Base-by-base conservation (phyloP, 2,797 vertebrate genomes). In the Galaxias olidus region DNA sequence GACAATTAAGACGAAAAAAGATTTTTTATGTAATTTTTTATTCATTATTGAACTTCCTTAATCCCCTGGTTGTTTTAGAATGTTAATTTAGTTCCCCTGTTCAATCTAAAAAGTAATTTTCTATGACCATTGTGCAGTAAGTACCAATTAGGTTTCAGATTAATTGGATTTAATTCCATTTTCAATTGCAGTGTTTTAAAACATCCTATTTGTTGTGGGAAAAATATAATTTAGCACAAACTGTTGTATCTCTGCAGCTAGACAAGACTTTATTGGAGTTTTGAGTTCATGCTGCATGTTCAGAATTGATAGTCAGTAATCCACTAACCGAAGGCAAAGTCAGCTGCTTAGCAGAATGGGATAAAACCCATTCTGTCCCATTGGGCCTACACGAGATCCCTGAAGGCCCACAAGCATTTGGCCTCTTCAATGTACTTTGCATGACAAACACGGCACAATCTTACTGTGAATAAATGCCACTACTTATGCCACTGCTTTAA, bases 101-200 rank as follows among this genome's bases (percentile, higher is more conserved):
- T 84, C 81, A 80, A 83, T 86, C 76, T 75, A 77, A 89, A 87
- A n/a, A 84, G 73, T 85, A 80, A 84, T 86, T 91, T 88, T 84
- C 76, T 75, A 70, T 72, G 71, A 86, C 79, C 84, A 88, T 79
- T 83, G 80, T 87, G 81, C 74, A 80, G 83, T 81, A 89, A 85
- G 84, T 75, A 78, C 72, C 70, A 90, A 86, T 88, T 90, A 88
- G 81, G 76, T 85, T 75, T 77, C 71, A 85, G 76, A 84, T 86
- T 75, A 86, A 72, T 81, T 81, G 66, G 81, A 88, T 70, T 75
- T 81, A 88, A 88, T 88, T 75, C 30, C 86, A 76, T 72, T 81
- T 71, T 84, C 70, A 83, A 73, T 84, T 73, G 77, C 74, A 79
- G 68, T 78, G 59, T 76, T 30, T 81, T 42, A 75, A 82, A 76